Evolutionary conservation across 2,113 vertebrate genomes (phyloP).

Genomic region (Ictidomys tridecemlineatus): DNA sequence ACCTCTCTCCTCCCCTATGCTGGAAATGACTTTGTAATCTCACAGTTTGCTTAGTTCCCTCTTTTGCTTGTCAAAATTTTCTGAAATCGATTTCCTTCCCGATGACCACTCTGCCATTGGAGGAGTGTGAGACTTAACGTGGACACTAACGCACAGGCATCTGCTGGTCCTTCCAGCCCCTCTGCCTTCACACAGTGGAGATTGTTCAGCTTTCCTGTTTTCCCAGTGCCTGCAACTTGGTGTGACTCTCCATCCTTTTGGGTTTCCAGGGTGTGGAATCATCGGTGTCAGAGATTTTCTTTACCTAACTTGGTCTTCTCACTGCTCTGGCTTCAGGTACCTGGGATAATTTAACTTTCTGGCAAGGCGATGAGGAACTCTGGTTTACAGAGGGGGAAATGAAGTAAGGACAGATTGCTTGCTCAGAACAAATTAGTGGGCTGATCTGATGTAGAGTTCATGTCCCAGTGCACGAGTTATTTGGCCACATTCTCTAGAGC

Average conservation of each 20-base stretch:
- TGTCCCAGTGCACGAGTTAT: slow-evolving; percentile 27
- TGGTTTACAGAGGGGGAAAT: slow-evolving; percentile 65
- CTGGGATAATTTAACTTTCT: slow-evolving; percentile 69
- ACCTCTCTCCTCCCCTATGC: not conserved
- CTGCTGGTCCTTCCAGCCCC: not conserved
- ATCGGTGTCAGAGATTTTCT: not conserved
- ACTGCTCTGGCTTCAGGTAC: not conserved
- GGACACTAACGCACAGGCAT: fast-evolving
- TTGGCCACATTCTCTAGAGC: not conserved
- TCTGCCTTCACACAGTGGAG: not conserved
- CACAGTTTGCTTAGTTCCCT: not conserved
- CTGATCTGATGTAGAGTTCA: slow-evolving; percentile 56
- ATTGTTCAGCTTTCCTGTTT: not conserved
- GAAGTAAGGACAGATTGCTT: slow-evolving; percentile 50
- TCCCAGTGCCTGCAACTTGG: not conserved
- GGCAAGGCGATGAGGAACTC: slow-evolving; percentile 47
- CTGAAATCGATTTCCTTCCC: not conserved
- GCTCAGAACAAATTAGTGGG: slow-evolving; percentile 64
- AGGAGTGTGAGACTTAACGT: not conserved
- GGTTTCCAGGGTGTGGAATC: not conserved
- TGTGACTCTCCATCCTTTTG: not conserved
- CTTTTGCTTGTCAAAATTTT: not conserved
- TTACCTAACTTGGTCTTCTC: not conserved
- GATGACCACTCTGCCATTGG: not conserved
- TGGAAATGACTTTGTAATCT: not conserved